Evolutionary conservation across 2,888 invertebrate genomes (phyloP).

Genomic region (Pasiphila rectangulata): DNA sequence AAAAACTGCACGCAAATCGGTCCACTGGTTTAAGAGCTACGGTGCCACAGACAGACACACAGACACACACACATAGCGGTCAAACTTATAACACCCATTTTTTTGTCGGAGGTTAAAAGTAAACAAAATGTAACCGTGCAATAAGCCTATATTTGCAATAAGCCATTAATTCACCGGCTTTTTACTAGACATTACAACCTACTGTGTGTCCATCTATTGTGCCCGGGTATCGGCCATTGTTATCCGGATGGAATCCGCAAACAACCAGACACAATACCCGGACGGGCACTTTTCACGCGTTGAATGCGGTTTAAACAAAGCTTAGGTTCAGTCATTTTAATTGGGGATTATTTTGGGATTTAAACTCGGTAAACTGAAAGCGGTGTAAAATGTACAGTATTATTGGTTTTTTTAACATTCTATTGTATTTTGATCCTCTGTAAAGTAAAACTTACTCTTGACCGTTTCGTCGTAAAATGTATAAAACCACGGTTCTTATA

Average conservation of each 20-base stretch:
- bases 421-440: neutral
- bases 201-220: neutral
- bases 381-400: no score
- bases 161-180: neutral
- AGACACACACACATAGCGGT: no score
- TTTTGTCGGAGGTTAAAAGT: no score
- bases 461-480: neutral
- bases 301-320: conserved; percentile 30
- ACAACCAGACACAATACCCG: conserved; percentile 42
- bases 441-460: neutral
- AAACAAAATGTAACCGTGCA: no score
- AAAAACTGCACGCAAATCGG: no score
- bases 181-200: neutral
- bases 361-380: neutral
- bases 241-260: conserved; percentile 57
- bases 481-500: conserved; percentile 2
- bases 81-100: no score
- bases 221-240: conserved; percentile 45
- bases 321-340: conserved; percentile 28
- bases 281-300: conserved; percentile 35
- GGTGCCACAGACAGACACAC: no score
- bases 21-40: no score
- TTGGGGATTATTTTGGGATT: conserved; percentile 29
- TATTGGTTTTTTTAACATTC: no score
- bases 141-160: no score